Evolutionary conservation across 1,140 invertebrate genomes (phyloP), one percentile per base, ranked within the genome.

Genomic region (Mylabris phalerata): DNA sequence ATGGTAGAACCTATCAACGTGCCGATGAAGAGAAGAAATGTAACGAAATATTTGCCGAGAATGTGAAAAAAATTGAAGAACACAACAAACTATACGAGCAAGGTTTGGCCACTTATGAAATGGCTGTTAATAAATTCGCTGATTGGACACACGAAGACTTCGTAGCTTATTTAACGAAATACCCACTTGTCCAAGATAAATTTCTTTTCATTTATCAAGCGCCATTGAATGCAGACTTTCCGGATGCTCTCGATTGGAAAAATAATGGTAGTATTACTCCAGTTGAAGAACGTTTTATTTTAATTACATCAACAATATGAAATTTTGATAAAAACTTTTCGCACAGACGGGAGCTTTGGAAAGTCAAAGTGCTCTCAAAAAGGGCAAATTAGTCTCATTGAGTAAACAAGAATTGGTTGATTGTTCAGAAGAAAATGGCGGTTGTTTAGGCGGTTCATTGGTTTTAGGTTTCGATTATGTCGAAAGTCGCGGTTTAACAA

Each of bases 31-130:
- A 55, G 40, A 5, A 11, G 10, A 39, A 48, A 24, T 5, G 52
- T 10, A 40, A 41, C n/a, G 9, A 39, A 39, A 48, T 55, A 3
- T 55, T 55, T 46, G n/a, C 13, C 9, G 46, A 55, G 13, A 55
- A 55, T 26, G 11, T 55, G 2, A 11, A 55, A 7, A 11, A 11
- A 10, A 48, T 55, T 39, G 52, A 55, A 24, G 44, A 48, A 10
- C 52, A 55, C 24, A 55, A 55, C 32, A 46, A 55, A 41, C 2
- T 13, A 24, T 55, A 45, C 52, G 40, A 41, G 10, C 13, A 55
- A 40, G 52, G 52, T 4, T 48, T 47, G 10, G 52, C 13, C 6
- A 48, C 26, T 9, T 55, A 48, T 26, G 40, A 11, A n/a, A 19
- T 55, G 27, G 44, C 44, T 19, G 27, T 55, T 25, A 55, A 46